Evolutionary conservation across 2,797 vertebrate species (phyloP).

Genomic region (Lepus townsendii): DNA sequence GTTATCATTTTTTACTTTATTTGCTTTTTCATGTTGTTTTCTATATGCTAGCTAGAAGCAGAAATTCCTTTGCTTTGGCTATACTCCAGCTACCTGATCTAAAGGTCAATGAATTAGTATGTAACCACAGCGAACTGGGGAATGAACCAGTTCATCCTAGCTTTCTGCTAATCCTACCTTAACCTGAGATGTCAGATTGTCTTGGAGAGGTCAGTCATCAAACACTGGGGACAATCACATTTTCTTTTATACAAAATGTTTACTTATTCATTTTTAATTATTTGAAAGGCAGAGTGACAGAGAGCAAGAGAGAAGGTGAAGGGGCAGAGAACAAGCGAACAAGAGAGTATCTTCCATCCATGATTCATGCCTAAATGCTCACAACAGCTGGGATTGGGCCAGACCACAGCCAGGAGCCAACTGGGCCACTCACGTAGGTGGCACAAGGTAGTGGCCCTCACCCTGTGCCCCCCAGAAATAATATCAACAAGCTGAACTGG

Average conservation of each 20-base stretch:
- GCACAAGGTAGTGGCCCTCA: no score
- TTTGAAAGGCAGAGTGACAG: no score
- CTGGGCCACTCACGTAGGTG: no score
- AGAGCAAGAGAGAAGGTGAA: no score
- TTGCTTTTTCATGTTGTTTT: constrained; percentile 19
- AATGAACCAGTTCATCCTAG: not conserved
- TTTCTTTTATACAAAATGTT: not conserved
- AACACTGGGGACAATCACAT: not conserved
- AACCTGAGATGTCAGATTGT: constrained; percentile 15
- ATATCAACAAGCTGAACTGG: no score
- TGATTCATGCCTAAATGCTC: no score
- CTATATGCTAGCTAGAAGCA: not conserved
- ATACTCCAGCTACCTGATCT: not conserved
- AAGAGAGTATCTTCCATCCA: no score
- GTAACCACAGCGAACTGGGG: not conserved
- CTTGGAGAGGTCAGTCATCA: not conserved
- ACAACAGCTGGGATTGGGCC: no score
- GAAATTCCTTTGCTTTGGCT: not conserved
- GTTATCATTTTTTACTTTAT: not conserved
- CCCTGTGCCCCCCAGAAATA: no score
- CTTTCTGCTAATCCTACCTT: not conserved
- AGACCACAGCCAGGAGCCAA: no score
- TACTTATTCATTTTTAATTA: no score
- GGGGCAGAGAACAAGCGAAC: no score
- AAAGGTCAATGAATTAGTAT: not conserved